A percentile compares a stretch with the other conserved stretches of the same genome.
phyloP scores from a whole-genome alignment of 2,888 invertebrate genomes.

The Seira sanloemensis region DNA sequence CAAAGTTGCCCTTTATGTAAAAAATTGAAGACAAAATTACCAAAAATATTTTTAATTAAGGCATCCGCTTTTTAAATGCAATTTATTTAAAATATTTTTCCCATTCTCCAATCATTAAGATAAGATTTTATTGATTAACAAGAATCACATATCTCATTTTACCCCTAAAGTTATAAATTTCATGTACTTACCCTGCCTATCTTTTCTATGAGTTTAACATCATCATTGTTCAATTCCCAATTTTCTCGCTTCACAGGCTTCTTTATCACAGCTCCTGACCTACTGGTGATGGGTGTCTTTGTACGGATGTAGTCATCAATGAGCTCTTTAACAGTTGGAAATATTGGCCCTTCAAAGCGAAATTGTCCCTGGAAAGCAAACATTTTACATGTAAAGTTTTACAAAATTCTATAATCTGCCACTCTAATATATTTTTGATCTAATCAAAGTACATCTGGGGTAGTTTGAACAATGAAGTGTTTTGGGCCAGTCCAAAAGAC shows the following conservation, averaged over 20 bases:
- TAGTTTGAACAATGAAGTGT: constrained; percentile 97
- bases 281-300: constrained; percentile 91
- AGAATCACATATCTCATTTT: too few relatives aligned
- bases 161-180: too few relatives aligned
- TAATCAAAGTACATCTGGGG: constrained; percentile 83
- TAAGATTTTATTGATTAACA: too few relatives aligned
- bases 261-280: constrained; percentile 92
- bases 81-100: too few relatives aligned
- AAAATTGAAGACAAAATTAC: not conserved
- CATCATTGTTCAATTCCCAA: constrained; percentile 97
- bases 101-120: too few relatives aligned
- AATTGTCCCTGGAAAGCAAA: constrained; percentile 85
- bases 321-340: constrained; percentile 93
- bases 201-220: constrained; percentile 92
- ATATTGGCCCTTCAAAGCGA: constrained; percentile 95
- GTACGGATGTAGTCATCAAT: constrained; percentile 92
- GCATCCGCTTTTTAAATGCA: too few relatives aligned
- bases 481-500: constrained; percentile 97
- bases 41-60: constrained; percentile 4
- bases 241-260: constrained; percentile 91
- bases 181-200: constrained; percentile 95
- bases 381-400: too few relatives aligned
- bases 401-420: not conserved
- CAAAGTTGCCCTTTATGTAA: constrained; percentile 95
- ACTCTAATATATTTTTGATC: not conserved